phyloP scores from a whole-genome alignment of 1,140 invertebrate species.

The Drosophila kurseongensis region DNA sequence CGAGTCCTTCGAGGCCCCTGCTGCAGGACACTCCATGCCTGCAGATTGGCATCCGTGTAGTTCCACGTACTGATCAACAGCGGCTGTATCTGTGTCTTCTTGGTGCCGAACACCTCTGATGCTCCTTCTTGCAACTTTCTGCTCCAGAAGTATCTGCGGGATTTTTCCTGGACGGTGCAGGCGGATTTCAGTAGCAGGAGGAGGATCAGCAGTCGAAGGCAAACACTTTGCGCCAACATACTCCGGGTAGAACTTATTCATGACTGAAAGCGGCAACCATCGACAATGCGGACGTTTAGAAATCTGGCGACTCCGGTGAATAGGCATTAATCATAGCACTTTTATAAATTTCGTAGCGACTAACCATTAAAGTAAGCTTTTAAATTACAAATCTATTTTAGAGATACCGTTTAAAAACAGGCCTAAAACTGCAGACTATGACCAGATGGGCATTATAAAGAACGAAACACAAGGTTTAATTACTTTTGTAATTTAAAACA shows the following conservation, averaged over 20 bases:
- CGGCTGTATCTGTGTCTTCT: neutral
- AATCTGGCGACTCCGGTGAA: neutral
- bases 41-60: slow-evolving; percentile 34
- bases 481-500: too few relatives aligned
- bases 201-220: slow-evolving; percentile 8
- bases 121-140: neutral
- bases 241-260: neutral
- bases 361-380: neutral
- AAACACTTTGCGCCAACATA: slow-evolving; percentile 7
- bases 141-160: neutral
- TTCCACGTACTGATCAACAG: slow-evolving; percentile 41
- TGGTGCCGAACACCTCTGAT: neutral
- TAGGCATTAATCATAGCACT: neutral
- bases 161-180: neutral
- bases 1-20: slow-evolving; percentile 6
- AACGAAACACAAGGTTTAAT: too few relatives aligned
- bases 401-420: neutral
- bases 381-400: neutral
- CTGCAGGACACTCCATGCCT: slow-evolving; percentile 29
- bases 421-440: neutral
- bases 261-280: slow-evolving; percentile 10
- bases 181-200: slow-evolving; percentile 1
- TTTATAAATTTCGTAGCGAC: neutral
- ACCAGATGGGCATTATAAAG: too few relatives aligned
- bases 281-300: neutral